phyloP scores from a whole-genome alignment of 2,888 invertebrate genomes.

The Stomorhina lunata region DNA sequence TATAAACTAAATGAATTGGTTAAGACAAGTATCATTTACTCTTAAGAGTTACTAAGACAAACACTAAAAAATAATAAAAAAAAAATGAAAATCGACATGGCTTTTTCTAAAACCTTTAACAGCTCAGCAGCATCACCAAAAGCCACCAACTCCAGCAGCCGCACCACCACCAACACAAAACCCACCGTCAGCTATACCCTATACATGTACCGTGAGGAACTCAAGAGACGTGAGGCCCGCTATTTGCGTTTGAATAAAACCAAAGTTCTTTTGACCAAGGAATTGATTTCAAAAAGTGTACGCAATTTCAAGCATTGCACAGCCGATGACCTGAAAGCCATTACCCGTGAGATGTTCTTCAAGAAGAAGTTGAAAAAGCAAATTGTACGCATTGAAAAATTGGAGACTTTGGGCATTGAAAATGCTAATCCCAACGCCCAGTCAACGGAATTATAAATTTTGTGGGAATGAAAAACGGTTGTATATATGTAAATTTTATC shows the following conservation, averaged over 20 bases:
- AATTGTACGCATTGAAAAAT: slow-evolving; percentile 42
- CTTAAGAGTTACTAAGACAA: neutral
- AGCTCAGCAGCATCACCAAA: neutral
- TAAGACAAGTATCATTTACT: neutral
- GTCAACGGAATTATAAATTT: slow-evolving; percentile 5
- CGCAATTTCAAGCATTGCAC: slow-evolving; percentile 60
- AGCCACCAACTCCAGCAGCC: neutral
- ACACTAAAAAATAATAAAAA: neutral
- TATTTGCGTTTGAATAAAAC: slow-evolving; percentile 69
- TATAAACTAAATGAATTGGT: neutral
- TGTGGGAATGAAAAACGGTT: neutral
- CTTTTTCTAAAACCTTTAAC: no score
- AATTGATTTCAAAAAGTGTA: slow-evolving; percentile 69
- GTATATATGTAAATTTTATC: no score
- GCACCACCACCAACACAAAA: neutral
- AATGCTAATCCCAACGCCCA: slow-evolving; percentile 17
- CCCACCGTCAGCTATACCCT: slow-evolving; percentile 43
- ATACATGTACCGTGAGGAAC: slow-evolving; percentile 71
- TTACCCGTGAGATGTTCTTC: slow-evolving; percentile 71
- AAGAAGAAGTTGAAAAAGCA: slow-evolving; percentile 70
- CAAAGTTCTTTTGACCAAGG: slow-evolving; percentile 70
- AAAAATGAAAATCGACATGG: neutral
- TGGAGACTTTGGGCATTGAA: slow-evolving; percentile 9
- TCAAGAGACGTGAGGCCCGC: slow-evolving; percentile 66
- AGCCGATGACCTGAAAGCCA: slow-evolving; percentile 69